Base-by-base conservation (phyloP, 2,888 invertebrate species). In the Embidobia sp. region DNA sequence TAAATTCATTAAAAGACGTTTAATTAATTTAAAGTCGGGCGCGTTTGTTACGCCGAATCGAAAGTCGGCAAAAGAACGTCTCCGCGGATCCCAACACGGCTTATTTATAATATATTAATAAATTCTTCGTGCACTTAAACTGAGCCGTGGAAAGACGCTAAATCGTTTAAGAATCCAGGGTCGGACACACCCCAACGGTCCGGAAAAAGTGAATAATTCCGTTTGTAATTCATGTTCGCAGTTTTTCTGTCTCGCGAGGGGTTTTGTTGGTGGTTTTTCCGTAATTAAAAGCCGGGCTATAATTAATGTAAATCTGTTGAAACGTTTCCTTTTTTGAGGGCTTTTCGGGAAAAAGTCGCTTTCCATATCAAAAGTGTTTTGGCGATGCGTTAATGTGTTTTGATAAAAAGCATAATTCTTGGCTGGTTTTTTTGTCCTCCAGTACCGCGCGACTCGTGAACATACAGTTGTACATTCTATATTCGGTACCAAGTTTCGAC, bases 171-270 rank as follows among this genome's bases (percentile, higher is more conserved):
- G n/a, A n/a, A n/a, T n/a, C 10, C 31, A 11, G 26, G 18, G 40
- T 18, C 13, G 8, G 35, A 2, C 33, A 26, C 72, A 46, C 37
- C 48, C 40, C 55, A 29, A 48, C 63, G 42, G 27, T 57, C 53
- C 57, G 29, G 49, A 63, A 73, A 73, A 48, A 55, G 18, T 63
- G 63, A 63, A 72, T 63, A 72, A 63, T 59, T 59, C 13, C 59
- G 51, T 59, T 59, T 49, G 59, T 72, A 72, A 72, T 72, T 61
- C 72, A 48, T 19, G 48, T 37, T 18, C 48, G 46, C 40, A 55
- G 55, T 37, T 63, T 63, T 63, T 63, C 19, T 37, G 48, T 16
- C 18, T 10, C 37, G 33, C 57, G 35, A 69, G n/a, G 37, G 31
- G 37, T 46, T 55, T 63, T 48, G 61, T 53, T 33, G 53, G 19